Evolutionary conservation across 2,888 invertebrate genomes (phyloP), one percentile per base, ranked within the genome.

Genomic region (Clivina fossor): DNA sequence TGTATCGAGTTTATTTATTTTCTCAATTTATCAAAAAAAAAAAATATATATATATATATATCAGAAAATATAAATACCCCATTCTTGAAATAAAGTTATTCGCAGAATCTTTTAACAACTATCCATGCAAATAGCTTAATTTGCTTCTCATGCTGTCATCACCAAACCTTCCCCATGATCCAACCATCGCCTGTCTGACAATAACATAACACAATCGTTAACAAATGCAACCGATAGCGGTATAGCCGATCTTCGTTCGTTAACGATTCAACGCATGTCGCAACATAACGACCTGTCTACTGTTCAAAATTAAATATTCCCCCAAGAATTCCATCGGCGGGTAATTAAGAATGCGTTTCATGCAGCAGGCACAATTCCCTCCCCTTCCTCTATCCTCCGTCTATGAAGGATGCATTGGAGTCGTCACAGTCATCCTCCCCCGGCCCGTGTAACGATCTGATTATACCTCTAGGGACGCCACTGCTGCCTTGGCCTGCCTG

Each of bases 231-330:
- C 4, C 26, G 9, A 9, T 24, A 9, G 9, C 26, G 5, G 26
- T 24, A 24, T 24, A 15, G 13, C 19, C n/a, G 26, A 5, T 16
- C 43, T 9, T 13, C 46, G 46, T 55, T 55, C 55, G 55, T 55
- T 55, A 55, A 47, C 16, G 19, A 55, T 55, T 55, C 55, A 8
- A 19, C 18, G 22, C 55, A 30, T 40, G 55, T 47, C 47, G 26
- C 18, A 20, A 55, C 47, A 55, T 55, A 55, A 55, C 55, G 55
- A 55, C 55, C 46, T 55, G 55, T 55, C 55, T 55, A 47, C 47
- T 55, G 46, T 46, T n/a, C n/a, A 46, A 55, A 55, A 55, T 55
- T 55, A 55, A 55, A 55, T 55, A 55, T 55, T 55, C 55, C 55
- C 55, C 55, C 40, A 55, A 55, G 55, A 55, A 55, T 55, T 47